Percentiles rank a stretch among this genome's conserved stretches.
Evolutionary conservation across 2,113 vertebrate genomes (phyloP).

Genomic region (Butorides virescens): DNA sequence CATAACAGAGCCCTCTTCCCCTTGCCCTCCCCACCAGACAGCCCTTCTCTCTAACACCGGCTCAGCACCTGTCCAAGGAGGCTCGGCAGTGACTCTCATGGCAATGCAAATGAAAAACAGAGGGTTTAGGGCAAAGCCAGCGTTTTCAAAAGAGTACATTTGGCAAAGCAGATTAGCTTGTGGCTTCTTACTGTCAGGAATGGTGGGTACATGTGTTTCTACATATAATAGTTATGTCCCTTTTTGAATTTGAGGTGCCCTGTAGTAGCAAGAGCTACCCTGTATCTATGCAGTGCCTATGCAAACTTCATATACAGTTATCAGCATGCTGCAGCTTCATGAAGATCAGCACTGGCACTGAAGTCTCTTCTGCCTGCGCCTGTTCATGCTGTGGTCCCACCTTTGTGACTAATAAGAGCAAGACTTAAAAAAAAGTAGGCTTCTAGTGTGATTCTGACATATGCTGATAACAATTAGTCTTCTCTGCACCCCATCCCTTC

Average conservation of each 20-base stretch:
- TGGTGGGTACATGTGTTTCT: background rate
- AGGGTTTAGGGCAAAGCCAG: background rate
- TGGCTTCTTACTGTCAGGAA: background rate
- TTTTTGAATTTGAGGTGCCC: background rate
- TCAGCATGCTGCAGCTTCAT: background rate
- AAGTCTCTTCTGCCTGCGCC: background rate
- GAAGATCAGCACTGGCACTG: background rate
- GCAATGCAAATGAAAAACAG: background rate
- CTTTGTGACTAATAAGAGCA: background rate
- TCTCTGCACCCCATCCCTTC: background rate
- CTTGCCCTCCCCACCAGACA: background rate
- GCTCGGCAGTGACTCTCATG: background rate
- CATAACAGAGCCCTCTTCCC: background rate
- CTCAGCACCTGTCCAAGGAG: background rate
- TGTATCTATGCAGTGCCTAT: background rate
- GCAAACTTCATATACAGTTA: background rate
- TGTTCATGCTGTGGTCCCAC: fast-evolving
- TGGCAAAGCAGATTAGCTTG: background rate
- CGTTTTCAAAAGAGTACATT: background rate
- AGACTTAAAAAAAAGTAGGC: background rate
- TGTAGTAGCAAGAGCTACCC: background rate
- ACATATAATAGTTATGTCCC: background rate
- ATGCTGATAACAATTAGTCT: background rate
- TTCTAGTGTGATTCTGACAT: background rate
- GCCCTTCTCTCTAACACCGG: background rate